Conservation (phyloP, 2,797 vertebrate genomes). For the Hozukius guyotensis region DNA sequence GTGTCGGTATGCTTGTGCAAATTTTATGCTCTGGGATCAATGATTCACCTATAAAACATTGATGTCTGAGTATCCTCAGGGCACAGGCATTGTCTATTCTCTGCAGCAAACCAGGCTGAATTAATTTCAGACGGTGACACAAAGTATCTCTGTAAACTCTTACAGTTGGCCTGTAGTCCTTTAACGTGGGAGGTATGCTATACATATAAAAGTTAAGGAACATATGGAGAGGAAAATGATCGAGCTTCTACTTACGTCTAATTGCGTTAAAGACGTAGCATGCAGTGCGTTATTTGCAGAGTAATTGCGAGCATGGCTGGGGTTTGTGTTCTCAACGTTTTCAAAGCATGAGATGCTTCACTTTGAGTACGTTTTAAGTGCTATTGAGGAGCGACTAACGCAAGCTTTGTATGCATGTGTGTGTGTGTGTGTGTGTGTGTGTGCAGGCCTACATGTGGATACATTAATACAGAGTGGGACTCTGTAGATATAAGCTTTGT, state of each 20-base stretch:
- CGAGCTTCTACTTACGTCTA: not conserved
- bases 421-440: conserved; percentile 1
- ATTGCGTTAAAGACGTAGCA: not conserved
- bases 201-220: not conserved
- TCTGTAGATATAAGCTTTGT: conserved; percentile 74
- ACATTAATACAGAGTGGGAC: conserved; percentile 60
- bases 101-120: conserved; percentile 30
- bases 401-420: conserved; percentile 3
- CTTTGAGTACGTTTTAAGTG: conserved; percentile 26
- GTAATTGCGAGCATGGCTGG: not conserved
- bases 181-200: not conserved
- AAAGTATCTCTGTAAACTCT: conserved; percentile 22
- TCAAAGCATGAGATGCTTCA: conserved; percentile 14
- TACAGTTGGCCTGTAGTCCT: not conserved
- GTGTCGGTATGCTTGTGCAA: conserved; percentile 8
- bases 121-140: conserved; percentile 39
- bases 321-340: conserved; percentile 11
- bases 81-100: conserved; percentile 32
- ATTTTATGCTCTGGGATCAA: conserved; percentile 33
- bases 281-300: not conserved
- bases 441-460: conserved; percentile 28
- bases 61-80: conserved; percentile 18
- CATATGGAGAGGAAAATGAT: not conserved
- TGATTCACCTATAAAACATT: conserved; percentile 43
- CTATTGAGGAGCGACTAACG: conserved; percentile 13